phyloP scores from a whole-genome alignment of 37 sponge, comb jelly and placozoan genomes.

The Theonella swinhoei region DNA sequence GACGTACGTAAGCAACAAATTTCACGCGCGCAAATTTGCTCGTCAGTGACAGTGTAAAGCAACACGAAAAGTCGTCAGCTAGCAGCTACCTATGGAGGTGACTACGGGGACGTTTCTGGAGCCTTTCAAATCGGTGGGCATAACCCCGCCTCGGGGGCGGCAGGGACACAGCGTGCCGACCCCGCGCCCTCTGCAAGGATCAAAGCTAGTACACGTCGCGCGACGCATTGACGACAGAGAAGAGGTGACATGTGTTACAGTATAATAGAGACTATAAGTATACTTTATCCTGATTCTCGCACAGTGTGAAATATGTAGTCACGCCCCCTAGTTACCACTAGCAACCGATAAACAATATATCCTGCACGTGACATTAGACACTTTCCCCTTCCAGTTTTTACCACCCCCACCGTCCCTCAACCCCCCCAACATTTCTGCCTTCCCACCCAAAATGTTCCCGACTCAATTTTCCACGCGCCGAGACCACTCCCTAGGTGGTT shows the following conservation, averaged over 20 bases:
- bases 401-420: not conserved
- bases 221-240: not conserved
- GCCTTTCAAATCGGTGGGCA: constrained; percentile 41
- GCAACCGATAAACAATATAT: not conserved
- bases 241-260: not conserved
- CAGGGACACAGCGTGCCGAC: constrained; percentile 74
- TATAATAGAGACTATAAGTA: not conserved
- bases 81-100: too few species aligned
- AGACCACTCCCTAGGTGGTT: constrained; percentile 35
- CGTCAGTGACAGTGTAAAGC: too few species aligned
- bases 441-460: constrained; percentile 24
- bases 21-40: too few species aligned
- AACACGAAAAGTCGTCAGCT: too few species aligned
- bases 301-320: not conserved
- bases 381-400: not conserved
- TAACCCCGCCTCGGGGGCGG: constrained; percentile 65
- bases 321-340: not conserved
- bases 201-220: not conserved
- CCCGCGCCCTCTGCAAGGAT: constrained; percentile 37
- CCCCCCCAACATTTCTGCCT: not conserved
- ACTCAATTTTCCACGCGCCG: constrained; percentile 34
- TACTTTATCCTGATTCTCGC: not conserved
- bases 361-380: not conserved
- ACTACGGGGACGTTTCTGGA: not conserved
- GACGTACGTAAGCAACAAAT: too few species aligned